Percentiles rank a stretch among this genome's conserved stretches.
Conservation (phyloP, 1,140 invertebrate species). For the Prorops nasuta region DNA sequence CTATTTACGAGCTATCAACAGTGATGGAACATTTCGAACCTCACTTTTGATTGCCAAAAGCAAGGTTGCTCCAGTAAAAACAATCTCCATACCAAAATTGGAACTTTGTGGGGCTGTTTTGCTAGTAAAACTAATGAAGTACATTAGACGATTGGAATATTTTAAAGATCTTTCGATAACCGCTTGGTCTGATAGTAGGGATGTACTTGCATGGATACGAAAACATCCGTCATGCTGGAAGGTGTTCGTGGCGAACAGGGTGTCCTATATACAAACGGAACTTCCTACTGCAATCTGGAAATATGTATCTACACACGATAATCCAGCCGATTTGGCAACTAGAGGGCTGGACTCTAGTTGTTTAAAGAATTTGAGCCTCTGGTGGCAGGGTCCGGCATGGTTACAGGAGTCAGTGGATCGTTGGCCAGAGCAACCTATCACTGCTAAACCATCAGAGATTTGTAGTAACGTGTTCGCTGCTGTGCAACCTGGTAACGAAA, state of each 20-base stretch:
- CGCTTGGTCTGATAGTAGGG: neutral
- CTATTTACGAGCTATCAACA: neutral
- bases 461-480: neutral
- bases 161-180: neutral
- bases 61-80: neutral
- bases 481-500: neutral
- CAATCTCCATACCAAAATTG: neutral
- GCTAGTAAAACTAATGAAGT: neutral
- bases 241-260: neutral
- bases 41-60: neutral
- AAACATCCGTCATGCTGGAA: neutral
- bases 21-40: neutral
- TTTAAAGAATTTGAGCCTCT: neutral
- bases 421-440: neutral
- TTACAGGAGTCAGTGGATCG: neutral
- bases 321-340: no score
- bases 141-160: neutral
- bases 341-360: neutral
- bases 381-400: neutral
- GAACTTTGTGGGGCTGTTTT: no score
- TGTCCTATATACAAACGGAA: no score
- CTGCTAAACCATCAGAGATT: neutral
- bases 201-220: neutral
- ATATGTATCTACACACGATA: neutral
- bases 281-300: neutral